Evolutionary conservation across 2,797 vertebrate genomes (phyloP).

Genomic region (Dryobates pubescens): DNA sequence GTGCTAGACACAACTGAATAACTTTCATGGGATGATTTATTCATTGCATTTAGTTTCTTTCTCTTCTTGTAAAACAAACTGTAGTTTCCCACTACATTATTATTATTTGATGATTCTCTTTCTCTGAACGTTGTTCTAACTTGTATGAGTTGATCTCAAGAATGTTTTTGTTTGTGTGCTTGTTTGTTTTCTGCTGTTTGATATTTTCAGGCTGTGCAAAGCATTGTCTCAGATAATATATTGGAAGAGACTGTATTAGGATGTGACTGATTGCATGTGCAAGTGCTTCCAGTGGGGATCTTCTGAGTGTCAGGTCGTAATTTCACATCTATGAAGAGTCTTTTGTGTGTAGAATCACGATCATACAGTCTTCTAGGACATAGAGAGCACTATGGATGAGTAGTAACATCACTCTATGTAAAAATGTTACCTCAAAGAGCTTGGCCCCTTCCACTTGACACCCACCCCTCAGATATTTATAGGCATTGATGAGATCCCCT

Average conservation of each 20-base stretch:
- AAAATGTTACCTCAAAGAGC: neutral
- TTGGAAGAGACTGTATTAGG: neutral
- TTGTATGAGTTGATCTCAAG: neutral
- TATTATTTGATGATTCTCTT: neutral
- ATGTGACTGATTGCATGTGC: neutral
- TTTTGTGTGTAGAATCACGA: neutral
- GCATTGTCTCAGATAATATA: neutral
- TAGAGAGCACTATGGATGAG: neutral
- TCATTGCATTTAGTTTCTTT: neutral
- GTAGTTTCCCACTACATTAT: neutral
- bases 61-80: neutral
- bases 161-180: too few relatives aligned
- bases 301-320: neutral
- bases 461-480: too few relatives aligned
- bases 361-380: neutral
- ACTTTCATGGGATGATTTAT: neutral
- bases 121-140: neutral
- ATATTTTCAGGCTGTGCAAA: neutral
- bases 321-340: neutral
- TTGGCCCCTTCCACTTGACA: too few relatives aligned
- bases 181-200: neutral
- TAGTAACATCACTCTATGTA: fast-evolving
- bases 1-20: neutral
- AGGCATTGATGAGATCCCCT: too few relatives aligned
- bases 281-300: neutral